Percentiles rank a stretch among this genome's conserved stretches.
phyloP scores from a whole-genome alignment of 2,113 vertebrate species.

The Hippocampus comes region DNA sequence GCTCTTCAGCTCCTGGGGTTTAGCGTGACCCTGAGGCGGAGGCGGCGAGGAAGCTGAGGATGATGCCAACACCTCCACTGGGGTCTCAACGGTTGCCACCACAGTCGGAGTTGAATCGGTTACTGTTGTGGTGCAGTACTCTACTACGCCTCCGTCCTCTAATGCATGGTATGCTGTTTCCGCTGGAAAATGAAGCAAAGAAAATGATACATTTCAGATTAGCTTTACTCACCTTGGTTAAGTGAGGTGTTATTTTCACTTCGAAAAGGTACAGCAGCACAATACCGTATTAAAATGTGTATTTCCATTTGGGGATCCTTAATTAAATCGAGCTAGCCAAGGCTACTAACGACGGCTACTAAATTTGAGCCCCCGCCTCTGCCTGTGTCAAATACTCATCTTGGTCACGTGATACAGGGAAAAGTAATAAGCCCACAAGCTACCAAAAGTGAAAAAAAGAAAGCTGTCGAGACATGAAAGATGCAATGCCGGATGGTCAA shows the following conservation, averaged over 20 bases:
- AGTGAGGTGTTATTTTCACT: not conserved
- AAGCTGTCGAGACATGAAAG: too few species aligned
- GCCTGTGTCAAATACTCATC: too few species aligned
- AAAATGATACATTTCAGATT: not conserved
- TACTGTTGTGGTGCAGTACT: conserved; percentile 89
- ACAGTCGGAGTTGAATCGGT: conserved; percentile 75
- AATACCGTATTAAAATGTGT: not conserved
- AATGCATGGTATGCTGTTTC: conserved; percentile 88
- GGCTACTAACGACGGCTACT: too few species aligned
- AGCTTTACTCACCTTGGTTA: not conserved
- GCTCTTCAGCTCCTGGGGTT: conserved; percentile 93
- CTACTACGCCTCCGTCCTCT: conserved; percentile 88
- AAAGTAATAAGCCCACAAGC: too few species aligned
- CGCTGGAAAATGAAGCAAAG: conserved; percentile 48
- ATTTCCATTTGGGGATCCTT: too few species aligned
- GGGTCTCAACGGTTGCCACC: conserved; percentile 71
- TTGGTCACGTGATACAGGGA: too few species aligned
- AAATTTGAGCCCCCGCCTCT: too few species aligned
- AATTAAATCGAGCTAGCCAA: too few species aligned
- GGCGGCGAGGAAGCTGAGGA: conserved; percentile 64
- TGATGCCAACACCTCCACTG: conserved; percentile 81
- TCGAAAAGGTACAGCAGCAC: not conserved
- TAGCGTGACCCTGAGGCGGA: conserved; percentile 74
- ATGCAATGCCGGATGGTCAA: too few species aligned
- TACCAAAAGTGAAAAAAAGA: too few species aligned